Conservation (phyloP, 2,888 invertebrate species). For the Drosophila peninsularis region DNA sequence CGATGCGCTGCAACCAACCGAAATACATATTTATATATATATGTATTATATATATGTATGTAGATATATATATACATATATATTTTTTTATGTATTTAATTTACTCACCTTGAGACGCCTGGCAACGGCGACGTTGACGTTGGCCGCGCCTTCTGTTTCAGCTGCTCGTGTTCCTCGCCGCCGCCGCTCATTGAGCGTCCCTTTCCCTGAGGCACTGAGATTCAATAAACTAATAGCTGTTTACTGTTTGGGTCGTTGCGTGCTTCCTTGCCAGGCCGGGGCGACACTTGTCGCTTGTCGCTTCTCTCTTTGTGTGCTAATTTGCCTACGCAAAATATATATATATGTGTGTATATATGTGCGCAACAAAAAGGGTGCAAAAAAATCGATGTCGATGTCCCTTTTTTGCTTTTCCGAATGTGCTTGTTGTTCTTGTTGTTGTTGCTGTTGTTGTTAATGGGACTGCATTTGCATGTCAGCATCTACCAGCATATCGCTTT, state of each 20-base stretch:
- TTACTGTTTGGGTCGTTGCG: slow-evolving; percentile 10
- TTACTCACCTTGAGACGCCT: slow-evolving; percentile 37
- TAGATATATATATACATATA: neutral
- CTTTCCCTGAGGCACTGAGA: slow-evolving; percentile 17
- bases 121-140: slow-evolving; percentile 39
- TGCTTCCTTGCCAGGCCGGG: slow-evolving; percentile 10
- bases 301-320: slow-evolving; percentile 56
- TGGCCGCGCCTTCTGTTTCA: slow-evolving; percentile 54
- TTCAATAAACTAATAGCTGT: slow-evolving; percentile 31
- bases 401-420: slow-evolving; percentile 41
- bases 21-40: slow-evolving; percentile 1
- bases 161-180: slow-evolving; percentile 54
- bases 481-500: slow-evolving; percentile 2
- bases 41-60: too few relatives aligned
- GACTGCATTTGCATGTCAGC: slow-evolving; percentile 9
- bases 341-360: slow-evolving; percentile 17
- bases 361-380: slow-evolving; percentile 66
- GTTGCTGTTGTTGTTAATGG: neutral
- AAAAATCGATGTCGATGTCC: slow-evolving; percentile 77
- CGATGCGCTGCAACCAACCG: slow-evolving; percentile 45
- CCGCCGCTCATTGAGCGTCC: slow-evolving; percentile 64
- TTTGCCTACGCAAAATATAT: slow-evolving; percentile 40
- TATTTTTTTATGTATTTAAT: neutral
- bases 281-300: slow-evolving; percentile 46
- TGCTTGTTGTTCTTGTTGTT: slow-evolving; percentile 12